These are phyloP conservation scores for Monopis laevigella DNA, from an alignment of 2,888 invertebrate species.

Conservation along the genomic window DNA sequence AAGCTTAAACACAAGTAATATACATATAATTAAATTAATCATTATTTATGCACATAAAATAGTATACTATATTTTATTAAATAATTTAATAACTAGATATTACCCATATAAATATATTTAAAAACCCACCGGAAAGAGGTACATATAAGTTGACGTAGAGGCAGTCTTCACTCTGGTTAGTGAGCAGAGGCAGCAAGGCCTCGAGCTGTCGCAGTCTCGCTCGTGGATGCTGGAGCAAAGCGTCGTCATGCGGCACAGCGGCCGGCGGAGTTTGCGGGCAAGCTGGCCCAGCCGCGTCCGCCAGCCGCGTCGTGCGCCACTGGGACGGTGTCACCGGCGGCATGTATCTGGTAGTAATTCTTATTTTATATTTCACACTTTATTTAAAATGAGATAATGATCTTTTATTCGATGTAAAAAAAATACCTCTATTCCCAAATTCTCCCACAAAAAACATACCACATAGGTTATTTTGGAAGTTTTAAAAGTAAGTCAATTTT, in stretches of 20 bases:
- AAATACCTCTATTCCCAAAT: no score
- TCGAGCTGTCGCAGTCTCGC: conserved; percentile 87
- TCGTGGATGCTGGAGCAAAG: conserved; percentile 79
- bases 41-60: no score
- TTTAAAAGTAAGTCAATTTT: no score
- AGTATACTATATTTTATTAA: no score
- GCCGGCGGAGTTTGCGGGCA: conserved; percentile 82
- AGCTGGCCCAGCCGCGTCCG: conserved; percentile 84
- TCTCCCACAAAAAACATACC: no score
- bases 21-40: no score
- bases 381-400: no score
- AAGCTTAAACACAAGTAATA: no score
- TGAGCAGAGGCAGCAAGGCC: conserved; percentile 82
- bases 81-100: no score
- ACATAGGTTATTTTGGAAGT: no score
- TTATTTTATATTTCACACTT: no score
- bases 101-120: background rate
- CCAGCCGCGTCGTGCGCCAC: conserved; percentile 83
- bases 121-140: conserved; percentile 55
- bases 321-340: conserved; percentile 92
- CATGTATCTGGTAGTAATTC: conserved; percentile 93
- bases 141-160: conserved; percentile 97
- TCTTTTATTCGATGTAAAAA: no score
- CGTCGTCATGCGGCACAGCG: conserved; percentile 62
- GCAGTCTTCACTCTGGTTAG: conserved; percentile 97